phyloP scores from a whole-genome alignment of 2,113 vertebrate species.

The Peromyscus maniculatus region DNA sequence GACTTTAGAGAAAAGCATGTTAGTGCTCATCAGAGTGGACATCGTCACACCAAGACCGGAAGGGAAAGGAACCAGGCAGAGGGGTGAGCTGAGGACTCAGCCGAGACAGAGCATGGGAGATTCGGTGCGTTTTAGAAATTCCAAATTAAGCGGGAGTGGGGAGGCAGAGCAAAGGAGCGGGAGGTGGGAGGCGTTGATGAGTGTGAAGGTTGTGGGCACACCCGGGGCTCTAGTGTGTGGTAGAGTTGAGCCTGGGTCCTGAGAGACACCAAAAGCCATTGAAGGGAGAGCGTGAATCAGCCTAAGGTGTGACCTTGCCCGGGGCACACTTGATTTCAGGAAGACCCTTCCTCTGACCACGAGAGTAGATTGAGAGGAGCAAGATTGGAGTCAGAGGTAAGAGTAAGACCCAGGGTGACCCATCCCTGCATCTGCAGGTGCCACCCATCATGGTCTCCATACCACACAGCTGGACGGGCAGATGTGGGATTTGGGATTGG shows the following conservation, averaged over 20 bases:
- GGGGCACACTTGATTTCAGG: background rate
- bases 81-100: no score
- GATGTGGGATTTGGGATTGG: background rate
- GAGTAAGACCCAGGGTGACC: no score
- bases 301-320: background rate
- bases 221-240: no score
- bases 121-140: background rate
- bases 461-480: background rate
- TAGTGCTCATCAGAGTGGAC: background rate
- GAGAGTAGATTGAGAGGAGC: background rate
- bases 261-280: background rate
- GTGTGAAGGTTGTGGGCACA: background rate
- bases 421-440: background rate
- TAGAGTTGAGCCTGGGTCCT: background rate
- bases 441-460: rapidly evolving
- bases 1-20: background rate
- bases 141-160: background rate
- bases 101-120: background rate
- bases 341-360: background rate
- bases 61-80: background rate
- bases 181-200: no score
- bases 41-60: background rate
- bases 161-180: background rate
- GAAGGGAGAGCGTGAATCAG: background rate
- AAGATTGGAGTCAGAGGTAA: background rate